phyloP scores from a whole-genome alignment of 2,113 vertebrate species.

The Rhynchopsitta pachyrhyncha region DNA sequence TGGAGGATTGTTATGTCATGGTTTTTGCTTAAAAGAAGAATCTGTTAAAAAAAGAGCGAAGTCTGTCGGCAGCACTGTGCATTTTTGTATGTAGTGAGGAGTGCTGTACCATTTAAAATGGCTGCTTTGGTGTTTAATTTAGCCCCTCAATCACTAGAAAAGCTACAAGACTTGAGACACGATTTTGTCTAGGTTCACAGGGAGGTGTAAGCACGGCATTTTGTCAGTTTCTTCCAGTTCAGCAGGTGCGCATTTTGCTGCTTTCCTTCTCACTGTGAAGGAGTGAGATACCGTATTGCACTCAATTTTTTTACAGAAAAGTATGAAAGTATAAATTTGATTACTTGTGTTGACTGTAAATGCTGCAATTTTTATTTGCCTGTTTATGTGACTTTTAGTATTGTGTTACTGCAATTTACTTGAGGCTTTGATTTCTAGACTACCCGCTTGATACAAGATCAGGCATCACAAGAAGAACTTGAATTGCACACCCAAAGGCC shows the following conservation, averaged over 20 bases:
- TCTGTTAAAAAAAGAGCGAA: background rate
- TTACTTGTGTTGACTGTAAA: background rate
- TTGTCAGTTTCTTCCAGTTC: background rate
- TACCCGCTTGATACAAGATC: slow-evolving; percentile 86
- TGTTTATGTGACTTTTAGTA: background rate
- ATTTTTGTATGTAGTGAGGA: background rate
- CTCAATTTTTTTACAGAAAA: background rate
- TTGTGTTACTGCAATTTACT: background rate
- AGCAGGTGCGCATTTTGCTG: background rate
- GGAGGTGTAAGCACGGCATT: rapidly evolving
- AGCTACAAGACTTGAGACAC: rapidly evolving
- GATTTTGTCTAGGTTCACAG: background rate
- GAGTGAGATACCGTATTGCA: background rate
- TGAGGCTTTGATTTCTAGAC: slow-evolving; percentile 74
- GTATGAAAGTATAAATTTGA: background rate
- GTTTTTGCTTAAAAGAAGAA: background rate
- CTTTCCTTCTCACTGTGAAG: background rate
- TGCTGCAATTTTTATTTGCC: background rate
- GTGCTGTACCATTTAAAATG: background rate
- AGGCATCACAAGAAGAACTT: slow-evolving; percentile 79
- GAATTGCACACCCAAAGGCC: slow-evolving; percentile 80
- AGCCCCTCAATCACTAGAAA: background rate
- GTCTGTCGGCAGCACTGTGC: background rate
- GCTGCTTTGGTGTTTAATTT: background rate
- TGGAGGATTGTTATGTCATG: background rate